Conservation (phyloP, 2,888 invertebrate genomes). For the Drosophila picticornis region DNA sequence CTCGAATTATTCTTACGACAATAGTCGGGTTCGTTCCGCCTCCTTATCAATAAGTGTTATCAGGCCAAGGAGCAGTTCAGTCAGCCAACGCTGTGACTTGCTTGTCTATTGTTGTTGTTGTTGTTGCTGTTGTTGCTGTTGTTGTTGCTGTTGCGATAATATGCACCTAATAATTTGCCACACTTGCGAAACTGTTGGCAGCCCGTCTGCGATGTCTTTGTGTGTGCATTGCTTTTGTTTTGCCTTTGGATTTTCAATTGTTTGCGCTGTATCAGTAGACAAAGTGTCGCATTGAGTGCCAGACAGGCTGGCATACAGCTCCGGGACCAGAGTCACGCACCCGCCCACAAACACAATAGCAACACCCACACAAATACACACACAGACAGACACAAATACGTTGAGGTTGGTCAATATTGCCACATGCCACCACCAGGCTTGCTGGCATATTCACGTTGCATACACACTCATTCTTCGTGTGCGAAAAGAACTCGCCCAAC, state of each 20-base stretch:
- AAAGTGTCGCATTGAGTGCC: constrained; percentile 71
- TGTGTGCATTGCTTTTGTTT: constrained; percentile 54
- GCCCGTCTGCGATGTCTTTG: constrained; percentile 41
- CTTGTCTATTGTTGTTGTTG: constrained; percentile 12
- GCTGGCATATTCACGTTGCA: not conserved
- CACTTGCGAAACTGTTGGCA: constrained; percentile 32
- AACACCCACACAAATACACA: constrained; percentile 1
- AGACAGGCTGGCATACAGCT: constrained; percentile 32
- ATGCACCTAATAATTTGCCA: constrained; percentile 68
- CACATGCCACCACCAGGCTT: not conserved
- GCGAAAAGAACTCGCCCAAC: not conserved
- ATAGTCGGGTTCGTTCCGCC: not conserved
- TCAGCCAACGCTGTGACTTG: constrained; percentile 15
- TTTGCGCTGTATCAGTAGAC: constrained; percentile 74
- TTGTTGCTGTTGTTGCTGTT: not conserved
- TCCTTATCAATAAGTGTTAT: constrained; percentile 46
- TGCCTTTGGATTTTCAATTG: constrained; percentile 43
- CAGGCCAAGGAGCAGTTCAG: constrained; percentile 40
- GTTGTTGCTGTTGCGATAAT: constrained; percentile 34
- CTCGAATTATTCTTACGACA: constrained; percentile 5
- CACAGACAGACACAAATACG: not conserved
- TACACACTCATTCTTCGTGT: not conserved
- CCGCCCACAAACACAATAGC: not conserved
- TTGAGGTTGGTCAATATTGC: constrained; percentile 1
- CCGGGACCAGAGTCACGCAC: constrained; percentile 39